Evolutionary conservation across 2,797 vertebrate species (phyloP).

Genomic region (Coccyzus lansbergi): DNA sequence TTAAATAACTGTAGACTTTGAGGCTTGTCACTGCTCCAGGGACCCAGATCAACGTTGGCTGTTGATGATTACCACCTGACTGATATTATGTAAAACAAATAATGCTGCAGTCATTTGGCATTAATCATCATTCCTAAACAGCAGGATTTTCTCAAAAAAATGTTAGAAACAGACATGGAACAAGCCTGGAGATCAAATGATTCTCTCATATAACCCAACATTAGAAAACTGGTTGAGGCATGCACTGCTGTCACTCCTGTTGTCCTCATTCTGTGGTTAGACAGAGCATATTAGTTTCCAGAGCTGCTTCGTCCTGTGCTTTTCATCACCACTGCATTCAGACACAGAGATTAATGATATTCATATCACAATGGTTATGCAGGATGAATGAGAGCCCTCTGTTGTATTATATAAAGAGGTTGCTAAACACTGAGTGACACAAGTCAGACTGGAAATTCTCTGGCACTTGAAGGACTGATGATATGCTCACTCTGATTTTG

Average conservation of each 20-base stretch:
- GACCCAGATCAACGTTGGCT: background rate
- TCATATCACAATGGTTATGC: fast-evolving
- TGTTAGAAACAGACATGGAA: background rate
- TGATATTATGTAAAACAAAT: background rate
- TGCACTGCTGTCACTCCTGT: background rate
- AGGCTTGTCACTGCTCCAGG: background rate
- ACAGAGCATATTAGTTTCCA: background rate
- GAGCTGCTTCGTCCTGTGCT: background rate
- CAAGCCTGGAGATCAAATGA: background rate
- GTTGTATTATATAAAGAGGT: background rate
- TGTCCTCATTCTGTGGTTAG: background rate
- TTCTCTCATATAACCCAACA: fast-evolving
- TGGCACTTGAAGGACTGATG: background rate
- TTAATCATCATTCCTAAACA: background rate
- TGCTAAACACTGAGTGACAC: background rate
- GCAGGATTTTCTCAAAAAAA: background rate
- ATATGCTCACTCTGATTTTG: background rate
- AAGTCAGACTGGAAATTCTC: background rate
- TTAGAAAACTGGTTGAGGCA: background rate
- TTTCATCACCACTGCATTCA: background rate
- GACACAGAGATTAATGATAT: background rate
- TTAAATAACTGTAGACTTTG: background rate
- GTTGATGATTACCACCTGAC: background rate
- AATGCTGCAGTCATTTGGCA: background rate
- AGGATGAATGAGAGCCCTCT: background rate